These are phyloP conservation scores for Sminthopsis crassicaudata DNA, from an alignment of 2,113 vertebrate species.

Conservation along the genomic window DNA sequence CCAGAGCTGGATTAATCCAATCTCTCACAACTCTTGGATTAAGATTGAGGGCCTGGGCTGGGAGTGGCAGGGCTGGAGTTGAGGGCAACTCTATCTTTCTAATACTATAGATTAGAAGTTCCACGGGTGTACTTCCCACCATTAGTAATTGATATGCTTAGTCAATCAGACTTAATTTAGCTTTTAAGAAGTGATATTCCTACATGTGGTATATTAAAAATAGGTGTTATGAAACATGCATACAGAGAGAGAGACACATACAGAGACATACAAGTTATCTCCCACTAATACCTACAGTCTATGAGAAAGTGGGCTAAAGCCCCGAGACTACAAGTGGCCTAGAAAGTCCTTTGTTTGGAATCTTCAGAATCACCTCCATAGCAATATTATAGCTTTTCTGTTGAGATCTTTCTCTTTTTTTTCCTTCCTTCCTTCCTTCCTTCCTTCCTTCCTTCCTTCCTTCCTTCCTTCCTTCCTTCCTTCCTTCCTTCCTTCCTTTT, in stretches of 20 bases:
- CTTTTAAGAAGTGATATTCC: neutral
- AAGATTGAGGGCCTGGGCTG: neutral
- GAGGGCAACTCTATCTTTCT: neutral
- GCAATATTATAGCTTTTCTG: neutral
- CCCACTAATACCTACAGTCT: neutral
- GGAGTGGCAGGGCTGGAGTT: neutral
- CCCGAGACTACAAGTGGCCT: neutral
- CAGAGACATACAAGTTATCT: neutral
- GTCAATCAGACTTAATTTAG: neutral
- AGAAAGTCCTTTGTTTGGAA: neutral
- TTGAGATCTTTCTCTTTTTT: neutral
- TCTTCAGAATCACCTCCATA: neutral
- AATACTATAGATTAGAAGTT: neutral
- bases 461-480: no score
- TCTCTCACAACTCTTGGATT: neutral
- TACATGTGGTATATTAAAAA: neutral
- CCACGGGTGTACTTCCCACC: neutral
- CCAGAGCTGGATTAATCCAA: neutral
- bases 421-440: no score
- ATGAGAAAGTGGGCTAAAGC: neutral
- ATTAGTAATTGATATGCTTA: neutral
- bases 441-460: no score
- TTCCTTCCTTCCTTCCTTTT: no score
- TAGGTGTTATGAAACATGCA: neutral
- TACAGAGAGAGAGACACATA: neutral